Evolutionary conservation across 2,888 invertebrate genomes (phyloP).

Genomic region (Ligdia adustata): DNA sequence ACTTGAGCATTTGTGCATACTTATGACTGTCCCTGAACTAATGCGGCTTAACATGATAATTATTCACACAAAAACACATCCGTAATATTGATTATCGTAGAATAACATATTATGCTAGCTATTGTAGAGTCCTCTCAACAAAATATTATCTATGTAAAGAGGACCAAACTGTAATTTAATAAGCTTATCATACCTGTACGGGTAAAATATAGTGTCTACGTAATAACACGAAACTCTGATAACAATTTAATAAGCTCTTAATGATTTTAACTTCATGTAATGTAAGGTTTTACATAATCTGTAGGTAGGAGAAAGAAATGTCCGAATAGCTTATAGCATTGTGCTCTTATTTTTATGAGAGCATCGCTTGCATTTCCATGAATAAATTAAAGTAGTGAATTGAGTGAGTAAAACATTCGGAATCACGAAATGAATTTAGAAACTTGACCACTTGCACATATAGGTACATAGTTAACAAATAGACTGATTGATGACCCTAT

Average conservation of each 20-base stretch:
- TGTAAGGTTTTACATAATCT: too few species aligned
- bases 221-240: conserved; percentile 22
- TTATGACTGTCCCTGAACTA: background rate
- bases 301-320: too few species aligned
- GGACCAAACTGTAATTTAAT: background rate
- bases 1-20: background rate
- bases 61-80: conserved; percentile 26
- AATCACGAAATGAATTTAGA: too few species aligned
- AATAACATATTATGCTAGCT: conserved; percentile 29
- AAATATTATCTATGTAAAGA: conserved; percentile 6
- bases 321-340: too few species aligned
- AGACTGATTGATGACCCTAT: too few species aligned
- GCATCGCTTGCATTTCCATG: too few species aligned
- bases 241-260: conserved; percentile 26
- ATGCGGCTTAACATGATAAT: conserved; percentile 3
- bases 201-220: conserved; percentile 5
- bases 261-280: too few species aligned
- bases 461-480: too few species aligned
- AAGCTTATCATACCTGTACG: background rate
- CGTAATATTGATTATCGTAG: conserved; percentile 21
- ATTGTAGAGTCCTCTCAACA: conserved; percentile 22
- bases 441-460: too few species aligned
- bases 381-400: too few species aligned
- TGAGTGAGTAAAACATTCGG: too few species aligned
- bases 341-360: too few species aligned